phyloP scores from a whole-genome alignment of 1,140 invertebrate genomes.

The Lycorma delicatula region DNA sequence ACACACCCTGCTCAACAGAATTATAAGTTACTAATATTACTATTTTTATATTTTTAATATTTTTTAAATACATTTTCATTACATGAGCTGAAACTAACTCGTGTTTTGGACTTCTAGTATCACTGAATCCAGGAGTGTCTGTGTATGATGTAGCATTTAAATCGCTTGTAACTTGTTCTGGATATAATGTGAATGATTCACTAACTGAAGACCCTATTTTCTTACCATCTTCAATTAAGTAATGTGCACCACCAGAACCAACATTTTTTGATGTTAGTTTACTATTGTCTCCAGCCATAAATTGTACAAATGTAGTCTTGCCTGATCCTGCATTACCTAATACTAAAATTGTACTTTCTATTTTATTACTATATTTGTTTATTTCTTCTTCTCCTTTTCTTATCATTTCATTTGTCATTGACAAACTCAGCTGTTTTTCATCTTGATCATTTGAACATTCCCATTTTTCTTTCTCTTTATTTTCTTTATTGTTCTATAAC shows the following conservation, averaged over 20 bases:
- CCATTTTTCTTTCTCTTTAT: no score
- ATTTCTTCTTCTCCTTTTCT: no score
- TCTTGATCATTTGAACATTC: no score
- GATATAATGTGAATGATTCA: neutral
- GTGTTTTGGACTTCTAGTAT: neutral
- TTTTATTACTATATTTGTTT: no score
- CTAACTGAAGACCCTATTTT: neutral
- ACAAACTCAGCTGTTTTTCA: no score
- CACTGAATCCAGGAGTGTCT: neutral
- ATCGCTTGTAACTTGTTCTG: neutral
- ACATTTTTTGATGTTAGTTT: neutral
- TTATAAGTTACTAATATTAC: neutral
- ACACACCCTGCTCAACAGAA: neutral
- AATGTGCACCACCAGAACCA: neutral
- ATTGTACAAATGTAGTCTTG: neutral
- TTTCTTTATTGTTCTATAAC: no score
- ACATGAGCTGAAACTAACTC: neutral
- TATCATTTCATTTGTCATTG: no score
- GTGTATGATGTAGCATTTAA: neutral
- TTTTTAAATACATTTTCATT: neutral
- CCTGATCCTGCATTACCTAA: neutral
- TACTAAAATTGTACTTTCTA: neutral
- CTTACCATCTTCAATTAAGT: neutral
- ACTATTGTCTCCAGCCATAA: neutral
- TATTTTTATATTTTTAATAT: neutral